A percentile compares a stretch with the other conserved stretches of the same genome.
Evolutionary conservation across 2,797 vertebrate genomes (phyloP).

Genomic region (Falco concolor): DNA sequence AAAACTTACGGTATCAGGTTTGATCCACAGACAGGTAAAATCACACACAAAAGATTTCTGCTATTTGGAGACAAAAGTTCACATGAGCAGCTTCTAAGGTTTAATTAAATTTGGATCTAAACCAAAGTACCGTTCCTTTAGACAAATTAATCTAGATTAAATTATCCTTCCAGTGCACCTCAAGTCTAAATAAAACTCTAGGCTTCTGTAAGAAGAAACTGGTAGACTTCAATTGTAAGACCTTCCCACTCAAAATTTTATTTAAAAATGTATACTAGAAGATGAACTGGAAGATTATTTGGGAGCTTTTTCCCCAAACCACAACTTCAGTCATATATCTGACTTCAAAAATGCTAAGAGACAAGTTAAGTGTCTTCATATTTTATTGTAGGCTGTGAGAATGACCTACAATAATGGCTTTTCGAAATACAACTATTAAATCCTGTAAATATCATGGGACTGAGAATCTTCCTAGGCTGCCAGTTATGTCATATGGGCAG

Average conservation of each 20-base stretch:
- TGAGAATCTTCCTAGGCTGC: neutral
- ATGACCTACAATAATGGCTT: neutral
- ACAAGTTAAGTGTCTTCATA: neutral
- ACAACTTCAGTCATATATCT: neutral
- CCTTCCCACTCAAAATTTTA: neutral
- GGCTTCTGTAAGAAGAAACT: neutral
- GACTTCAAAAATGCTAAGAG: neutral
- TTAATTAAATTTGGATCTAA: neutral
- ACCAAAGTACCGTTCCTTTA: neutral
- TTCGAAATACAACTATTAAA: conserved; percentile 1
- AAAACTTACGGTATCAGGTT: neutral
- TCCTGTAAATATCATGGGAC: neutral
- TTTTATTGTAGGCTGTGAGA: neutral
- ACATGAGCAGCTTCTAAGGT: neutral
- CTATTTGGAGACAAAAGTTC: neutral
- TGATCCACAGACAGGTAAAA: neutral
- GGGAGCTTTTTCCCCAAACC: neutral
- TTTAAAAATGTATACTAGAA: neutral
- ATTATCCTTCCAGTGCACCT: neutral
- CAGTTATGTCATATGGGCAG: neutral
- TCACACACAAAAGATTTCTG: neutral
- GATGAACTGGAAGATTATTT: neutral
- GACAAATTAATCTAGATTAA: neutral
- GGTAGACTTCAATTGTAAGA: neutral
- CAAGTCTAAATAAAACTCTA: neutral